Conservation (phyloP, 2,888 invertebrate species). For the Aporophyla lueneburgensis region DNA sequence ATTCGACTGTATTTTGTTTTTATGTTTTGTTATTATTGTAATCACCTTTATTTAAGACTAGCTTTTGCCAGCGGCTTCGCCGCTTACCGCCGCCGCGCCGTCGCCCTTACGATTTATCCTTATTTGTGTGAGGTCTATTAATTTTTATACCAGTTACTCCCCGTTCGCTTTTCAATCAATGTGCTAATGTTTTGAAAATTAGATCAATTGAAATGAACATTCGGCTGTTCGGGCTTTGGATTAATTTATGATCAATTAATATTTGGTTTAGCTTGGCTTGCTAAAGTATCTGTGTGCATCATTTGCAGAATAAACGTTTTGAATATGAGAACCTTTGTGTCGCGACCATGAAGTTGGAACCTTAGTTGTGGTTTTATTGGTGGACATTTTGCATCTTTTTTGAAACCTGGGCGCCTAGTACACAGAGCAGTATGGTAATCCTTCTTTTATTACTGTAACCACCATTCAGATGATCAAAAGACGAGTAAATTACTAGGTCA, state of each 20-base stretch:
- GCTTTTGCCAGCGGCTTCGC: too few relatives aligned
- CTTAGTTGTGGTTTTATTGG: neutral
- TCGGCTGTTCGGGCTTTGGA: constrained; percentile 14
- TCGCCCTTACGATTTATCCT: too few relatives aligned
- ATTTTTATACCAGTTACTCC: too few relatives aligned
- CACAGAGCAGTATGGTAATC: neutral
- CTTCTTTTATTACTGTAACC: neutral
- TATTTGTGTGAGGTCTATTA: too few relatives aligned
- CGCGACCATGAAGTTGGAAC: neutral
- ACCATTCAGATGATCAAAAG: too few relatives aligned
- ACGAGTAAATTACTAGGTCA: too few relatives aligned
- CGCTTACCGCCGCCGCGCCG: too few relatives aligned
- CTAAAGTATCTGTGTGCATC: neutral
- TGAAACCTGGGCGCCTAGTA: neutral
- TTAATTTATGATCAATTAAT: constrained; percentile 27
- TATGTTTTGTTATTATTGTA: too few relatives aligned
- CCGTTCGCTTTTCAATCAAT: constrained; percentile 33
- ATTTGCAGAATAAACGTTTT: constrained; percentile 35
- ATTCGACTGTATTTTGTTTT: too few relatives aligned
- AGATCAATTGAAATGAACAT: constrained; percentile 43
- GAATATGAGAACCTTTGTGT: neutral
- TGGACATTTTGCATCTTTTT: neutral
- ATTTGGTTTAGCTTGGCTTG: constrained; percentile 20
- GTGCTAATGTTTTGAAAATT: constrained; percentile 46
- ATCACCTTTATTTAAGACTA: too few relatives aligned